Conservation (phyloP, 2,888 invertebrate genomes). For the Diploptera punctata region DNA sequence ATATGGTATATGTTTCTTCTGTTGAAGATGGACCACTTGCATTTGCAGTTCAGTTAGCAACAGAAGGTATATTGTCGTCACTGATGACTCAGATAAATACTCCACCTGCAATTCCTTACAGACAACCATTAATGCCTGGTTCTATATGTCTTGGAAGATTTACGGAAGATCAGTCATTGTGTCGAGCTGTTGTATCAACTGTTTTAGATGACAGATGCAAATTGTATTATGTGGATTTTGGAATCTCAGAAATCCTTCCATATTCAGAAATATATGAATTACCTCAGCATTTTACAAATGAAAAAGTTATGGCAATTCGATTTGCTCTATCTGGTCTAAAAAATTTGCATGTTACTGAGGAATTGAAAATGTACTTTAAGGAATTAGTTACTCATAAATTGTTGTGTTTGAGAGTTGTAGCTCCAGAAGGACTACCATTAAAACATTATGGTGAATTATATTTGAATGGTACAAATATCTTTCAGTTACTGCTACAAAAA, state of each 20-base stretch:
- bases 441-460: slow-evolving; percentile 78
- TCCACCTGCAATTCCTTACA: slow-evolving; percentile 63
- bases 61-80: slow-evolving; percentile 65
- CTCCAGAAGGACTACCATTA: slow-evolving; percentile 72
- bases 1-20: slow-evolving; percentile 75
- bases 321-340: slow-evolving; percentile 75
- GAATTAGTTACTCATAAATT: slow-evolving; percentile 68
- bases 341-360: slow-evolving; percentile 58
- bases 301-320: slow-evolving; percentile 77
- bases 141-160: slow-evolving; percentile 79
- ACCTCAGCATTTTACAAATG: slow-evolving; percentile 72
- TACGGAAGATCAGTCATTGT: slow-evolving; percentile 70
- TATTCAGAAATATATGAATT: slow-evolving; percentile 77
- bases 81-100: slow-evolving; percentile 76
- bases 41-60: slow-evolving; percentile 76
- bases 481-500: slow-evolving; percentile 45
- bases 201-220: slow-evolving; percentile 75
- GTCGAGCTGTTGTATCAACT: slow-evolving; percentile 78
- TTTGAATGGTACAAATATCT: slow-evolving; percentile 50
- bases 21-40: slow-evolving; percentile 81
- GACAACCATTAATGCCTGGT: slow-evolving; percentile 74
- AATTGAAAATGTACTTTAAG: slow-evolving; percentile 75
- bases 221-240: slow-evolving; percentile 82
- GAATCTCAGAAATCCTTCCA: slow-evolving; percentile 75
- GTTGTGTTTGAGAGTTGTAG: slow-evolving; percentile 69